A percentile compares a stretch with the other conserved stretches of the same genome.
Conservation (phyloP, 2,797 vertebrate species). For the Platalea minor region DNA sequence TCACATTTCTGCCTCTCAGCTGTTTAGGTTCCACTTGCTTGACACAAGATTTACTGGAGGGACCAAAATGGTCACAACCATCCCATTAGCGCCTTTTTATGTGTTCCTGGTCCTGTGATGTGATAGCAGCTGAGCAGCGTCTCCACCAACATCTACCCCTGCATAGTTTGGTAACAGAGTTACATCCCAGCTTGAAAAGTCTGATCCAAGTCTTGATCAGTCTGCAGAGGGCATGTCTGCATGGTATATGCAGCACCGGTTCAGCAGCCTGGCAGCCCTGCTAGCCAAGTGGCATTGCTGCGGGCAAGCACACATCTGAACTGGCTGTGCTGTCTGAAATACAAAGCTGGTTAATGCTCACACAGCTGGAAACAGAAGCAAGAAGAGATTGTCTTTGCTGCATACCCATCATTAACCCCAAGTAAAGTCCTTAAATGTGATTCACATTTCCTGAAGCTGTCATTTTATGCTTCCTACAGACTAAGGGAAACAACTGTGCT, state of each 20-base stretch:
- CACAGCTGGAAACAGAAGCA: not conserved
- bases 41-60: not conserved
- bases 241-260: accelerated
- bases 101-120: not conserved
- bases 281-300: not conserved
- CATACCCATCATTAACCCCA: not conserved
- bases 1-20: not conserved
- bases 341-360: not conserved
- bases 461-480: not conserved
- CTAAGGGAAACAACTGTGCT: not conserved
- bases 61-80: not conserved
- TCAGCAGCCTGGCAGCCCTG: not conserved
- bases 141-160: not conserved
- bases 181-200: not conserved
- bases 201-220: too few relatives aligned
- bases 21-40: not conserved
- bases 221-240: not conserved
- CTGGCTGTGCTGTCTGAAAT: not conserved
- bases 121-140: not conserved
- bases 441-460: not conserved
- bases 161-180: not conserved
- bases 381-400: not conserved
- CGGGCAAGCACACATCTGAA: not conserved
- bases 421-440: not conserved
- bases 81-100: not conserved